Conservation (phyloP, 2,888 invertebrate genomes). For the Philereme transversata region DNA sequence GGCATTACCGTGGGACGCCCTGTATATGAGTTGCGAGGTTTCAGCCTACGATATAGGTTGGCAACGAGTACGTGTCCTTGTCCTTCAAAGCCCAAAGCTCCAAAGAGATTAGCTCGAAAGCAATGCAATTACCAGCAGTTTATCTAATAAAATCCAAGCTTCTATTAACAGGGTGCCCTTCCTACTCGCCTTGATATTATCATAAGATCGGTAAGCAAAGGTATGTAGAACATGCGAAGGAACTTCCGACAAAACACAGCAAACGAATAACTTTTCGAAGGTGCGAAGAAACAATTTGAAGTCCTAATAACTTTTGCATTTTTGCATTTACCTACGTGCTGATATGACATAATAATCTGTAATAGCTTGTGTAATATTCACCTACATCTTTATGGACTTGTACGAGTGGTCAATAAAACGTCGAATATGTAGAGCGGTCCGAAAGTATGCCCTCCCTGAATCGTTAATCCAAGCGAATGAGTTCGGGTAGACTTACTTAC, state of each 20-base stretch:
- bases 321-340: too few relatives aligned
- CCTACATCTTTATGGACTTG: not conserved
- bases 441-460: not conserved
- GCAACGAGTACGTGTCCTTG: constrained; percentile 12
- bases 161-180: constrained; percentile 7
- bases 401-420: constrained; percentile 1
- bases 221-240: not conserved
- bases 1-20: too few relatives aligned
- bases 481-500: not conserved
- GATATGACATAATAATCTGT: too few relatives aligned
- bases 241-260: too few relatives aligned
- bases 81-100: constrained; percentile 23
- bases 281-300: too few relatives aligned
- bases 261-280: too few relatives aligned
- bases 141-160: constrained; percentile 12
- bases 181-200: constrained; percentile 14
- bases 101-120: constrained; percentile 21
- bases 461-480: constrained; percentile 10
- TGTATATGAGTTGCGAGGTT: too few relatives aligned
- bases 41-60: constrained; percentile 5
- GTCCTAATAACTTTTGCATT: too few relatives aligned
- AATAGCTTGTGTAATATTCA: too few relatives aligned
- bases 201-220: not conserved
- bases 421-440: constrained; percentile 2
- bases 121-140: constrained; percentile 20